These are phyloP conservation scores for Nemoura dubitans DNA, from an alignment of 2,888 invertebrate species.

Conservation along the genomic window DNA sequence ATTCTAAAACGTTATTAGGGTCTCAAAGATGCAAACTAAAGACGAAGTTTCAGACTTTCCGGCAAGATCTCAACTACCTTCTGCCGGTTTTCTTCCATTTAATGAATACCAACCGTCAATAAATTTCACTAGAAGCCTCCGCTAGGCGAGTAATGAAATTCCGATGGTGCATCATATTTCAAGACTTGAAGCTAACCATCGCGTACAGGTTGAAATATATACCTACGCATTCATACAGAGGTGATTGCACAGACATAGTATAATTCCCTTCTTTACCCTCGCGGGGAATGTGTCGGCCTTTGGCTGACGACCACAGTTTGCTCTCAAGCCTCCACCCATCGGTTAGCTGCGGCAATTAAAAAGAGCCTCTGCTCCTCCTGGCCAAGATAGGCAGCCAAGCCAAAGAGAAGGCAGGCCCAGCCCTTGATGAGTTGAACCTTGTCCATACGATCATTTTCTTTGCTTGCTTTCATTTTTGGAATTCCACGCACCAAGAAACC, in stretches of 20 bases:
- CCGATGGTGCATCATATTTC: conserved; percentile 43
- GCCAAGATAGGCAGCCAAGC: too few species aligned
- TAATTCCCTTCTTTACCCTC: background rate
- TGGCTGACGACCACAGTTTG: background rate
- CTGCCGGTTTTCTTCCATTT: conserved; percentile 39
- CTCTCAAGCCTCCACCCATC: background rate
- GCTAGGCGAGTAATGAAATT: conserved; percentile 40
- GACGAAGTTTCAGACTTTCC: conserved; percentile 38
- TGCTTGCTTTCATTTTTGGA: too few species aligned
- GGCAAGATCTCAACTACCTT: conserved; percentile 33
- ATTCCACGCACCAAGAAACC: too few species aligned
- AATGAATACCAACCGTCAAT: conserved; percentile 43
- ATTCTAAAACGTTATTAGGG: conserved; percentile 40
- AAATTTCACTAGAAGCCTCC: conserved; percentile 36
- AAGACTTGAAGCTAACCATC: conserved; percentile 31
- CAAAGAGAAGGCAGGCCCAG: background rate
- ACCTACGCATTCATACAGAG: conserved; percentile 35
- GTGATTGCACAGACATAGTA: conserved; percentile 15
- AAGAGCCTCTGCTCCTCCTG: background rate
- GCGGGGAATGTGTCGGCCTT: background rate
- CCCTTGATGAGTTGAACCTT: too few species aligned
- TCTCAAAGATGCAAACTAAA: conserved; percentile 41
- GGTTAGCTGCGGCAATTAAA: background rate
- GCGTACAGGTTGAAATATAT: conserved; percentile 34
- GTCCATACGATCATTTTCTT: too few species aligned